A percentile compares a stretch with the other conserved stretches of the same genome.
These are phyloP conservation scores for Botia kubotai DNA, from an alignment of 2,797 vertebrate species.

Conservation along the genomic window DNA sequence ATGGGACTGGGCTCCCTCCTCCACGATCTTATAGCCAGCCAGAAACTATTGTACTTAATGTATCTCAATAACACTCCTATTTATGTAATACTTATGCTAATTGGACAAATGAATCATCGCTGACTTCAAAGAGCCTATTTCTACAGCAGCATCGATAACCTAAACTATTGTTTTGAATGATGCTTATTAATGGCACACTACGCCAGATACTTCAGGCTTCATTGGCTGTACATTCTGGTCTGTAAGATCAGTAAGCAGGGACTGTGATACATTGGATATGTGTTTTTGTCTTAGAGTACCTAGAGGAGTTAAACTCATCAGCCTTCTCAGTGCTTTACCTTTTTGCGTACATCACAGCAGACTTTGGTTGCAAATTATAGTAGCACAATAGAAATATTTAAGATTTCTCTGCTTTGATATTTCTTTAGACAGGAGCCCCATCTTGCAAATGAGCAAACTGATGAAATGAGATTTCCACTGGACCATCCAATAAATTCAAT, in stretches of 20 bases:
- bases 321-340: not conserved
- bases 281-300: conserved; percentile 6
- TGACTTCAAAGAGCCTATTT: not conserved
- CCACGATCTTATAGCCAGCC: no score
- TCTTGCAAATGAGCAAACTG: conserved; percentile 48
- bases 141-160: not conserved
- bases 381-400: conserved; percentile 42
- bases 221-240: conserved; percentile 70
- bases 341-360: conserved; percentile 53
- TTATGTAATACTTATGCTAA: not conserved
- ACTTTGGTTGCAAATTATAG: not conserved
- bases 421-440: conserved; percentile 33
- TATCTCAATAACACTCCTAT: no score
- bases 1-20: no score
- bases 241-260: conserved; percentile 22
- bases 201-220: conserved; percentile 70
- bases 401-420: conserved; percentile 36
- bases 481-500: conserved; percentile 48
- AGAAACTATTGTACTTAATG: no score
- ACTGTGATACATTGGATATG: conserved; percentile 29
- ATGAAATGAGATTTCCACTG: conserved; percentile 50
- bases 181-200: conserved; percentile 75
- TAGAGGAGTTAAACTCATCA: not conserved
- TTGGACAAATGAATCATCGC: not conserved
- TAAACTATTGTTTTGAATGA: conserved; percentile 24